Conservation (phyloP, 1,140 invertebrate genomes). For the Trinorchestia longiramus region DNA sequence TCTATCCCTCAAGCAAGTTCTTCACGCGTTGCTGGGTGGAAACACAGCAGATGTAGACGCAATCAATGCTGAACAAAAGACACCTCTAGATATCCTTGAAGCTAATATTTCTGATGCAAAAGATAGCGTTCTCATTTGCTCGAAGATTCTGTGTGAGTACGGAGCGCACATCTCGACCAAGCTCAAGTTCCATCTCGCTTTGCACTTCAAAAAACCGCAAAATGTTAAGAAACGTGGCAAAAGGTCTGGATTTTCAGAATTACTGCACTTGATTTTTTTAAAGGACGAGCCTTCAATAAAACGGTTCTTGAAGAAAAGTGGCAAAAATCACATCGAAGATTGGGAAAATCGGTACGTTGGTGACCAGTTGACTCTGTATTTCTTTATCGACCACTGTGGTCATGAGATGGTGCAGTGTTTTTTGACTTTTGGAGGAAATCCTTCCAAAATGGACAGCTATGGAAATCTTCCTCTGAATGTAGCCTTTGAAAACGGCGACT, state of each 20-base stretch:
- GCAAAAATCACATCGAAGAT: background rate
- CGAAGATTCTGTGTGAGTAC: background rate
- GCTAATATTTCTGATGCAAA: background rate
- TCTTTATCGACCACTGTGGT: background rate
- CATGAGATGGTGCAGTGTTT: conserved; percentile 32
- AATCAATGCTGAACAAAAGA: background rate
- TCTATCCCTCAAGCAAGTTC: background rate
- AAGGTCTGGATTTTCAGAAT: background rate
- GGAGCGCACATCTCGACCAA: background rate
- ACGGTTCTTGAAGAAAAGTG: background rate
- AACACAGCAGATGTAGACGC: background rate
- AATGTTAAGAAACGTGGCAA: background rate
- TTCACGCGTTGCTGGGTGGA: background rate
- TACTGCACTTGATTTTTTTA: background rate
- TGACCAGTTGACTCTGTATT: background rate
- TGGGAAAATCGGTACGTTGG: background rate
- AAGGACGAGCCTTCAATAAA: conserved; percentile 21
- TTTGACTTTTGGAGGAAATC: background rate
- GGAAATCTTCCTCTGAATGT: background rate
- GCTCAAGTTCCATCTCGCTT: background rate
- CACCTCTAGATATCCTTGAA: background rate
- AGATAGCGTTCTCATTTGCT: background rate
- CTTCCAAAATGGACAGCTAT: background rate
- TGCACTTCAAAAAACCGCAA: background rate
- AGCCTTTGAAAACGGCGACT: background rate